Conservation (phyloP, 1,140 invertebrate species). For the Apis laboriosa region DNA sequence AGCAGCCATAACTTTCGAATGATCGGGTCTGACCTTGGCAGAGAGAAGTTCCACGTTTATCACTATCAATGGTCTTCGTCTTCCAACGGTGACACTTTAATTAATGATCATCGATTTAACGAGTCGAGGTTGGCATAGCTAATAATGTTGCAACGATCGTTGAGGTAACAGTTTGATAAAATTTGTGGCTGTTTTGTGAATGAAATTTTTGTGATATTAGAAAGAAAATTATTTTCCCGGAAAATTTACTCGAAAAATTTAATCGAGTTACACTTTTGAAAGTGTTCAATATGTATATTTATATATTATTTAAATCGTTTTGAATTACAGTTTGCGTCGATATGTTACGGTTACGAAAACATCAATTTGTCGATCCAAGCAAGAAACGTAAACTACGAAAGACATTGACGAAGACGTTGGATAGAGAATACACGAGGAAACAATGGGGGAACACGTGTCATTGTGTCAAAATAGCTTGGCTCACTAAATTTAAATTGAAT, state of each 20-base stretch:
- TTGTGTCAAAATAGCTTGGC: slow-evolving; percentile 55
- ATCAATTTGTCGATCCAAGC: neutral
- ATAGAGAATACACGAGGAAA: neutral
- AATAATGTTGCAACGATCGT: slow-evolving; percentile 12
- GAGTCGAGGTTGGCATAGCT: slow-evolving; percentile 51
- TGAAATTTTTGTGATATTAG: neutral
- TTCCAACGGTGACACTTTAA: slow-evolving; percentile 56
- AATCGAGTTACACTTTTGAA: neutral
- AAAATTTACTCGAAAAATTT: neutral
- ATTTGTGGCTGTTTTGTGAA: neutral
- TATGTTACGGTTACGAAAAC: neutral
- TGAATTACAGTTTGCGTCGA: neutral
- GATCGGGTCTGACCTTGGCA: slow-evolving; percentile 55
- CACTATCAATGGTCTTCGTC: slow-evolving; percentile 32
- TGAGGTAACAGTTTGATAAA: neutral
- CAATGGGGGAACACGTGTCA: slow-evolving; percentile 36
- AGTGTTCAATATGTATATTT: neutral
- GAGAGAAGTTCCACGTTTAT: slow-evolving; percentile 38
- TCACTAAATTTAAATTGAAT: slow-evolving; percentile 59
- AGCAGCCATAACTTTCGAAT: slow-evolving; percentile 45
- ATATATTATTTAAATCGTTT: neutral
- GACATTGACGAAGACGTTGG: neutral
- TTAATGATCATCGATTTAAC: slow-evolving; percentile 69
- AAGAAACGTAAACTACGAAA: slow-evolving; percentile 37
- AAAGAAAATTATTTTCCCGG: neutral